Base-by-base conservation (phyloP, 2,888 invertebrate genomes). In the Muscina levida region DNA sequence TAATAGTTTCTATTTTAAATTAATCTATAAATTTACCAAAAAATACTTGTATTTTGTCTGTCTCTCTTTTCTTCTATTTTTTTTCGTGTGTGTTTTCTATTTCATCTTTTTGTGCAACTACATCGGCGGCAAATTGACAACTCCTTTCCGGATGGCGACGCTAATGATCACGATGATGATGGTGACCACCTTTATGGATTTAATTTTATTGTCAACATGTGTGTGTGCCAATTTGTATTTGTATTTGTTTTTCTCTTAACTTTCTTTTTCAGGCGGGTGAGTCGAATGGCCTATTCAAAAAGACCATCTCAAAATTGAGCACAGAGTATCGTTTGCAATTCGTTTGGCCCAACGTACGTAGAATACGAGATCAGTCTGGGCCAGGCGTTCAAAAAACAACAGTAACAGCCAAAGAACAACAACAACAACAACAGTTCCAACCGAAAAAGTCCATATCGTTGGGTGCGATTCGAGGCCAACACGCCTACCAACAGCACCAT, bases 321-420 rank as follows among this genome's bases (percentile, higher is more conserved):
- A 96, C 96, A 86, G 97, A 97, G 92, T 97, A 97, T 92, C 94
- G 95, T 87, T 93, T 96, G 90, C 96, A 97, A 92, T 97, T 96
- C 92, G 96, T 96, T 86, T 97, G 97, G 97, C 97, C 97, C 84
- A 91, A 92, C 89, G 91, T 89, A 87, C 90, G 90, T 86, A 89
- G 88, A 87, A 87, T 89, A 85, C 89, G 88, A 87, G 91, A 91
- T 90, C 90, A 90, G 62, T 57, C 62, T 89, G 90, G 90, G 86
- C 90, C 92, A 85, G 92, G 93, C 87, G 93, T 83, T 96, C 97
- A 24, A 92, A 95, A 91, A 97, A 97, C 96, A 86, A 93, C 96
- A 91, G 95, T 95, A 86, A 95, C 96, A 95, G 96, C 96, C 46
- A 95, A 96, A 67, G 93, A 97, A 82, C 96, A 95, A 89, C 93